Conservation (phyloP, 2,797 vertebrate species). For the Pseudochirops corinnae region DNA sequence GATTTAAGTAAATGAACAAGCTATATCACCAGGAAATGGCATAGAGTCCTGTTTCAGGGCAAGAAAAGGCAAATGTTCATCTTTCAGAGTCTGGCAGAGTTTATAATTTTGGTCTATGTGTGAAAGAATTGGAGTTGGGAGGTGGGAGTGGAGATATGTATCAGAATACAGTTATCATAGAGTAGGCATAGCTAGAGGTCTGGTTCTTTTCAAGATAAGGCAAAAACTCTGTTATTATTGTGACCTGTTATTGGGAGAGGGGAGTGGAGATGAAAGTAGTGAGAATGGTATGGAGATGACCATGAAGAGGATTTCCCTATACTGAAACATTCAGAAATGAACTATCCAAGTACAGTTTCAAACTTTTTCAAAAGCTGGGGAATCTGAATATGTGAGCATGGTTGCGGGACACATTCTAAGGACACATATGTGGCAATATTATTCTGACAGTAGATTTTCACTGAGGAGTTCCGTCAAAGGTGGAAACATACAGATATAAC, state of each 20-base stretch:
- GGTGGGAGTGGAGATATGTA: not conserved
- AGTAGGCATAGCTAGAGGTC: not conserved
- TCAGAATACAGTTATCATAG: not conserved
- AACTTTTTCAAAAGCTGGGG: not conserved
- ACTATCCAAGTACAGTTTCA: not conserved
- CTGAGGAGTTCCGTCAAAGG: not conserved
- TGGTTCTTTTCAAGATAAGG: not conserved
- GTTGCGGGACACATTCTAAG: not conserved
- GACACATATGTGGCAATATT: not conserved
- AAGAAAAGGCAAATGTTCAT: not conserved
- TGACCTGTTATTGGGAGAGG: not conserved
- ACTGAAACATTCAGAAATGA: not conserved
- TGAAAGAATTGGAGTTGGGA: not conserved
- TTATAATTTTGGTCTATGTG: not conserved
- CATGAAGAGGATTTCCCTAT: not conserved
- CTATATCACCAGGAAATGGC: not conserved
- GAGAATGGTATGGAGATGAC: not conserved
- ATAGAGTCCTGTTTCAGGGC: no score
- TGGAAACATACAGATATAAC: not conserved
- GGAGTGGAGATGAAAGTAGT: not conserved
- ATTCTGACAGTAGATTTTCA: not conserved
- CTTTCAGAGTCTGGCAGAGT: not conserved
- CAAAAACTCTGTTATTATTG: not conserved
- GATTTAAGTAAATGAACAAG: not conserved
- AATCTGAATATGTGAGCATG: not conserved